These are phyloP conservation scores for Thunnus albacares DNA, from an alignment of 2,797 vertebrate species.

Conservation along the genomic window DNA sequence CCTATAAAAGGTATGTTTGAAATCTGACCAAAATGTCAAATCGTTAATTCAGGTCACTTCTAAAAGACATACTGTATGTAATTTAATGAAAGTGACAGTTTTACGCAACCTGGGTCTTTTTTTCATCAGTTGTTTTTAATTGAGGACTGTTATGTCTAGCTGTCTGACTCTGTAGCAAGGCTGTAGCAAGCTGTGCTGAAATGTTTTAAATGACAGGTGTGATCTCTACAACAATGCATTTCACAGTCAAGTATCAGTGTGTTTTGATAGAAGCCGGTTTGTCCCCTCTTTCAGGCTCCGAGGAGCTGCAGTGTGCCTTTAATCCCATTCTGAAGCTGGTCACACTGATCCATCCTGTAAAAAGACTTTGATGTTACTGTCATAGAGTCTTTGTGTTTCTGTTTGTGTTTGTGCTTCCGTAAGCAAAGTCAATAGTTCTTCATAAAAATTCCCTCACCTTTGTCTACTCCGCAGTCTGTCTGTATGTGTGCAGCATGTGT, in stretches of 20 bases:
- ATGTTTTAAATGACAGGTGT: conserved; percentile 1
- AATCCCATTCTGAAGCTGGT: conserved; percentile 25
- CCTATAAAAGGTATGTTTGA: no score
- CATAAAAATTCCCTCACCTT: conserved; percentile 18
- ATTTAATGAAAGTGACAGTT: no score
- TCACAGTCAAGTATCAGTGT: conserved; percentile 6
- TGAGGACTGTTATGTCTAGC: no score
- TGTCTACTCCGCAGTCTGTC: background rate
- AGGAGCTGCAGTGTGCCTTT: conserved; percentile 7
- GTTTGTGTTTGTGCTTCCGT: conserved; percentile 13
- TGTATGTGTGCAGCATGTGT: background rate
- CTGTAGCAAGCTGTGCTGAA: conserved; percentile 1
- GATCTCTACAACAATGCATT: conserved; percentile 6
- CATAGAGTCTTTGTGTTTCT: conserved; percentile 6
- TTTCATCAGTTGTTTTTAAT: no score
- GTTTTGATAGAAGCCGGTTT: conserved; percentile 25
- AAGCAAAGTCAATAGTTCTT: conserved; percentile 25
- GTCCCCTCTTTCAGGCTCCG: conserved; percentile 10
- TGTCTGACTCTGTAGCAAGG: no score
- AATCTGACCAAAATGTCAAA: no score
- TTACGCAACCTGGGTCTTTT: no score
- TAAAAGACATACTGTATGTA: no score
- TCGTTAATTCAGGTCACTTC: no score
- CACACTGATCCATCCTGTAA: conserved; percentile 23
- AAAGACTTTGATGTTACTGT: conserved; percentile 31